Evolutionary conservation across 2,888 invertebrate species (phyloP).

Genomic region (Eudemis profundana): DNA sequence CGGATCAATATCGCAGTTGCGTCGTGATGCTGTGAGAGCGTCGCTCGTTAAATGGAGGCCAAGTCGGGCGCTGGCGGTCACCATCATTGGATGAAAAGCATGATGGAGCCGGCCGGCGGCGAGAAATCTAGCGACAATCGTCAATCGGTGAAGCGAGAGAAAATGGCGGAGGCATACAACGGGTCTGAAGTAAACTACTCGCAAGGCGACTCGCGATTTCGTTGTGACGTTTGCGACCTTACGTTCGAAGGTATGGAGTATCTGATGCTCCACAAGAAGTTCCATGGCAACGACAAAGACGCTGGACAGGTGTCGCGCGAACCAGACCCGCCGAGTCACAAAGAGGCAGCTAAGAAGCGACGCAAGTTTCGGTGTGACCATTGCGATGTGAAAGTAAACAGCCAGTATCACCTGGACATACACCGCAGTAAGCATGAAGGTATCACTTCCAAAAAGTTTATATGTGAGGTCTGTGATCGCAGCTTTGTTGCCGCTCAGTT

Average conservation of each 20-base stretch:
- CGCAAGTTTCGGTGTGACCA: conserved; percentile 79
- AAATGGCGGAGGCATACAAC: conserved; percentile 77
- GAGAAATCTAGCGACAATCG: conserved; percentile 72
- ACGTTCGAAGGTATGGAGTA: conserved; percentile 79
- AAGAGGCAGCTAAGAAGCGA: conserved; percentile 74
- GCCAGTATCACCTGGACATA: conserved; percentile 79
- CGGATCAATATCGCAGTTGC: conserved; percentile 73
- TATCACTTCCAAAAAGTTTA: conserved; percentile 71
- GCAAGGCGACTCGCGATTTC: conserved; percentile 65
- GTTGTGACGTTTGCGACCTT: conserved; percentile 78
- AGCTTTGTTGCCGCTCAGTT: conserved; percentile 81
- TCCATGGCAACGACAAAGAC: conserved; percentile 78
- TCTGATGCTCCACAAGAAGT: conserved; percentile 78
- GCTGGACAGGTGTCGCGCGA: conserved; percentile 62
- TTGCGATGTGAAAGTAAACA: conserved; percentile 80
- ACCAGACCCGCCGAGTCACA: conserved; percentile 62
- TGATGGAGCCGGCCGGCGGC: conserved; percentile 79
- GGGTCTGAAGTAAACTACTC: conserved; percentile 64
- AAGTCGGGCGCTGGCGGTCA: conserved; percentile 75
- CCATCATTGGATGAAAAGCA: conserved; percentile 82
- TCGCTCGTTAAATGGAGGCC: conserved; percentile 73
- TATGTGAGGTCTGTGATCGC: conserved; percentile 79
- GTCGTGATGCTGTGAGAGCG: conserved; percentile 67
- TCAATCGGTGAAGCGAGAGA: conserved; percentile 76
- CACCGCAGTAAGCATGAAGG: conserved; percentile 81